Evolutionary conservation across 2,888 invertebrate genomes (phyloP).

Genomic region (Epinotia nisella): DNA sequence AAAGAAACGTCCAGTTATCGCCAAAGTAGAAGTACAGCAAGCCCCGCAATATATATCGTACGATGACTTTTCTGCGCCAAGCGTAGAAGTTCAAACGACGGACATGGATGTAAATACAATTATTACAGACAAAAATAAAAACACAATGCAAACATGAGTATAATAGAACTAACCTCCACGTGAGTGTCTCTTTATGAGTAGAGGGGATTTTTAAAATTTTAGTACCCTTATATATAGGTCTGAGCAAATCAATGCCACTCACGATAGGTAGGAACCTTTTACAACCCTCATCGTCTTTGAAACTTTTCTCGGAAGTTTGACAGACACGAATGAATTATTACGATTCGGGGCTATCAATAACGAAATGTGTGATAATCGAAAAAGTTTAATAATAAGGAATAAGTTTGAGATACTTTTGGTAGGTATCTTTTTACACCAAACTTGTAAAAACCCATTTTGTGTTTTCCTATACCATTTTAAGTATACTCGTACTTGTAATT

Average conservation of each 20-base stretch:
- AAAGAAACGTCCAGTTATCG: constrained; percentile 91
- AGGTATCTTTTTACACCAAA: constrained; percentile 16
- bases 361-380: constrained; percentile 74
- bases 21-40: constrained; percentile 88
- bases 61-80: constrained; percentile 76
- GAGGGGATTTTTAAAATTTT: constrained; percentile 58
- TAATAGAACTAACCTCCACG: constrained; percentile 51
- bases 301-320: constrained; percentile 69
- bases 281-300: constrained; percentile 64
- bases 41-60: constrained; percentile 93
- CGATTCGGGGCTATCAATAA: constrained; percentile 72
- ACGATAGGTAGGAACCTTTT: constrained; percentile 61
- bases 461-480: neutral
- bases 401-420: neutral
- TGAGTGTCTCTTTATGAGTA: constrained; percentile 48
- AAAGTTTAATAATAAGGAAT: constrained; percentile 61
- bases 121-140: constrained; percentile 73
- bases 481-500: too few species aligned
- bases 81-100: constrained; percentile 72
- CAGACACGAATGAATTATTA: constrained; percentile 73
- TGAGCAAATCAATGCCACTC: constrained; percentile 61
- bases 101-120: constrained; percentile 78
- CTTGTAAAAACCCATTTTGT: neutral
- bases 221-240: constrained; percentile 62
- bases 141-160: constrained; percentile 64